Evolutionary conservation across 2,113 vertebrate genomes (phyloP), one percentile per base, ranked within the genome.

Genomic region (Ictalurus punctatus): DNA sequence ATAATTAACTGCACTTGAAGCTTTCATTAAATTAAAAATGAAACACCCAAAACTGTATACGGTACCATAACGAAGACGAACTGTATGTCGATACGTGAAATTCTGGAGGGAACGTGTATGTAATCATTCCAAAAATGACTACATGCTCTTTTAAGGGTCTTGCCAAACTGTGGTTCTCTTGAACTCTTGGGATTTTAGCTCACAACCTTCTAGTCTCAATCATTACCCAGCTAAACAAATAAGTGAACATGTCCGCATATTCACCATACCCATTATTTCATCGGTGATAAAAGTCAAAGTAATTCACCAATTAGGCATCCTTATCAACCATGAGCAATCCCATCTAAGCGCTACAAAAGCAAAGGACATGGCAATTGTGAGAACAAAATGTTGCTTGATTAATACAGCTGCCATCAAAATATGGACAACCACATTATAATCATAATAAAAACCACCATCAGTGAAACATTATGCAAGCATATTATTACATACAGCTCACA

Each of bases 371-470:
- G 88, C 86, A 85, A 85, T 74, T 37, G n/a, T 16, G n/a, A 85
- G 71, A 88, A 86, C 48, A 86, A 83, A 87, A 74, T 84, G 30
- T 10, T 21, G 30, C 25, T 48, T 73, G 81, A 87, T 87, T 87
- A 87, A 87, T 87, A 85, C 83, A 67, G 30, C 61, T 82, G 25
- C 80, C 69, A 90, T 88, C 65, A 82, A 87, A 91, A 89, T 67
- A 91, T 74, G 58, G 69, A 83, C 86, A 86, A 79, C 21, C 48
- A 52, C 54, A 86, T 88, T 86, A 88, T 85, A 88, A 86, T 86
- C 88, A 86, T 88, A 52, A 91, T 87, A 87, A 89, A 83, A 88
- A 83, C 59, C 16, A 84, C 74, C 56, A 87, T 89, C 67, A 89
- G 79, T 2, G 54, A 27, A 4, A n/a, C 59, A 89, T 85, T 76